Evolutionary conservation across 2,888 invertebrate species (phyloP), one percentile per base, ranked within the genome.

Genomic region (Epinotia nisella): DNA sequence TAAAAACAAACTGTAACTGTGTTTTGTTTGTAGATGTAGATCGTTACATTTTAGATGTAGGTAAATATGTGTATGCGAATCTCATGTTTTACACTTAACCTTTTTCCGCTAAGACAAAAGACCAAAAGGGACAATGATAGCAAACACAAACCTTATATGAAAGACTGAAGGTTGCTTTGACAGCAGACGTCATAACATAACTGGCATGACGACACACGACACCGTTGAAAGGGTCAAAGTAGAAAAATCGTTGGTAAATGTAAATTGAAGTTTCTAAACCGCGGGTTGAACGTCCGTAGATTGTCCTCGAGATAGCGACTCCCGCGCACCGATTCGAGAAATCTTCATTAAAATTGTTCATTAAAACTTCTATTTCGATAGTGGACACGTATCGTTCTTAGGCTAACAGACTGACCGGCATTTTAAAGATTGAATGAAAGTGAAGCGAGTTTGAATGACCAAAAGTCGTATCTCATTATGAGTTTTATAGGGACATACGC

Each of bases 301-400:
- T 71, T 55, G 41, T 55, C 60, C 66, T 49, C 53, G 53, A 24
- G 71, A 71, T 61, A 71, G 19, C 55, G 13, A 61, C 71, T 59
- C 65, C 66, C 29, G 71, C 60, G 66, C 71, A 67, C 66, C 60
- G 49, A 72, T 72, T 67, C 61, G 62, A 72, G 56, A 72, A 68
- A 62, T 68, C 67, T 72, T 72, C 72, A 62, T 72, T 72, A 72
- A 72, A 72, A 68, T 72, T 72, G 61, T 62, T 72, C 68, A 68
- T 68, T 72, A 72, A 68, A 68, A 71, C 35, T 71, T 24, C 55
- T 55, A 58, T 62, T 68, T 72, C 61, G 68, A 72, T 62, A 68
- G 68, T 68, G 55, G 60, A 59, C 39, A 49, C n/a, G 58, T 66
- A 71, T 60, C 53, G 71, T 70, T 64, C 71, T 64, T 59, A 67